These are phyloP conservation scores for Anolis apletophallus DNA, from an alignment of 2,797 vertebrate genomes.

Conservation along the genomic window DNA sequence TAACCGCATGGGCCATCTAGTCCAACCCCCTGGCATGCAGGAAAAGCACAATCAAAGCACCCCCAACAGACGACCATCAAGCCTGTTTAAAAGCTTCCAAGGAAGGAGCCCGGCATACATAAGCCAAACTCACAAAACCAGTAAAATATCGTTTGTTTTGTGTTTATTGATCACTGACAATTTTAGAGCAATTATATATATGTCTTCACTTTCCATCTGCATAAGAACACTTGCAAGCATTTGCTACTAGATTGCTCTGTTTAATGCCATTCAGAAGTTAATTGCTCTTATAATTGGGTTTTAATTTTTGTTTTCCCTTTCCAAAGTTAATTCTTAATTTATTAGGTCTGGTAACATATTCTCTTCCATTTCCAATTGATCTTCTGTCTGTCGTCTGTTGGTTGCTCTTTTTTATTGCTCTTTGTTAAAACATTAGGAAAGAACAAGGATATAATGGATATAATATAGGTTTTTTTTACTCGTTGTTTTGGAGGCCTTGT, in stretches of 20 bases:
- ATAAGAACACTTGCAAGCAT: neutral
- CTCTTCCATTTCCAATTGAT: slow-evolving; percentile 3
- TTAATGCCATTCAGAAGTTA: neutral
- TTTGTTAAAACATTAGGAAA: neutral
- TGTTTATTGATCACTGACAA: neutral
- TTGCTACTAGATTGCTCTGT: neutral
- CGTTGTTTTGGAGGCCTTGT: too few relatives aligned
- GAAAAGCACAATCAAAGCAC: too few relatives aligned
- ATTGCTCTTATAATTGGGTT: neutral
- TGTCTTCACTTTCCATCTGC: neutral
- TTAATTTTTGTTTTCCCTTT: neutral
- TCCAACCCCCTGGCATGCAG: too few relatives aligned
- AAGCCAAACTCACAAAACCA: neutral
- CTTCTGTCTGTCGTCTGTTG: neutral
- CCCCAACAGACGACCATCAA: too few relatives aligned
- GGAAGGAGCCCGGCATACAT: neutral
- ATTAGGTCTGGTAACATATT: neutral
- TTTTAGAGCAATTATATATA: neutral
- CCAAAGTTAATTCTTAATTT: neutral
- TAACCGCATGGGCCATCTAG: too few relatives aligned
- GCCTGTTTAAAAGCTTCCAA: too few relatives aligned
- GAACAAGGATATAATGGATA: neutral
- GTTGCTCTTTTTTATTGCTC: neutral
- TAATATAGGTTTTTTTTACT: too few relatives aligned
- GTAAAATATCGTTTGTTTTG: neutral